A percentile compares a stretch with the other conserved stretches of the same genome.
Conservation (phyloP, 2,888 invertebrate species). For the Dinocampus coccinellae region DNA sequence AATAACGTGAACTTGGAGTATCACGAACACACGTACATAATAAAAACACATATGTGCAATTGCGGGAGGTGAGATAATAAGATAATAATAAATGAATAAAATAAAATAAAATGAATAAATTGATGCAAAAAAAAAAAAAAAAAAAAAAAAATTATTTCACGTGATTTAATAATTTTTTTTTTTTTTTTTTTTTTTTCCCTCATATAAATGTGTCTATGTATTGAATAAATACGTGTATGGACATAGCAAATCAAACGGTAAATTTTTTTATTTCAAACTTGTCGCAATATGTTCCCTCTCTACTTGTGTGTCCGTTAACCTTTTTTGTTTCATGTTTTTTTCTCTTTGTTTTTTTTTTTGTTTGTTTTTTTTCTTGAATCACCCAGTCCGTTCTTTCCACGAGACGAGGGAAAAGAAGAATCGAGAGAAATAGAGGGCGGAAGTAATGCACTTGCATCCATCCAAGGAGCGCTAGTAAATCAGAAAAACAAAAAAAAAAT, state of each 20-base stretch:
- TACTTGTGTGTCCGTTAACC: constrained; percentile 40
- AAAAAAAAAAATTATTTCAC: not conserved
- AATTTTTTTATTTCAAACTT: constrained; percentile 27
- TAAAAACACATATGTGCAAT: not conserved
- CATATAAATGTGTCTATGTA: not conserved
- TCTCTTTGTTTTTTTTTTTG: too few relatives aligned
- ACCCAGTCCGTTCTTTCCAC: not conserved
- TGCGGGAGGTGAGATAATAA: not conserved
- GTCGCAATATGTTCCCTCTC: constrained; percentile 1
- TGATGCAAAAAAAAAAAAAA: not conserved
- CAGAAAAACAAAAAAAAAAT: too few relatives aligned
- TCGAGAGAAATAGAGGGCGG: constrained; percentile 13
- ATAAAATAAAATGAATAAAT: too few relatives aligned
- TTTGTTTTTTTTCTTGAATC: not conserved
- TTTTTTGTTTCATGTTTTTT: not conserved
- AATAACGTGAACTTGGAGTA: not conserved
- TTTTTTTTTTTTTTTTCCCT: too few relatives aligned
- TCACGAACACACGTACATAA: not conserved
- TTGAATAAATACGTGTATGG: not conserved
- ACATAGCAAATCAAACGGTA: constrained; percentile 37
- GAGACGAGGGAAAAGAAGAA: not conserved
- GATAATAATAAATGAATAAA: too few relatives aligned
- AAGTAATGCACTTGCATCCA: constrained; percentile 6
- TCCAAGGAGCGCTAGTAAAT: not conserved
- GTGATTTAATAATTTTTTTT: not conserved